Evolutionary conservation across 30 jellyfish, hydroid and myxozoan species (phyloP), one percentile per base, ranked within the genome.

Genomic region (Nemopilema nomurai): DNA sequence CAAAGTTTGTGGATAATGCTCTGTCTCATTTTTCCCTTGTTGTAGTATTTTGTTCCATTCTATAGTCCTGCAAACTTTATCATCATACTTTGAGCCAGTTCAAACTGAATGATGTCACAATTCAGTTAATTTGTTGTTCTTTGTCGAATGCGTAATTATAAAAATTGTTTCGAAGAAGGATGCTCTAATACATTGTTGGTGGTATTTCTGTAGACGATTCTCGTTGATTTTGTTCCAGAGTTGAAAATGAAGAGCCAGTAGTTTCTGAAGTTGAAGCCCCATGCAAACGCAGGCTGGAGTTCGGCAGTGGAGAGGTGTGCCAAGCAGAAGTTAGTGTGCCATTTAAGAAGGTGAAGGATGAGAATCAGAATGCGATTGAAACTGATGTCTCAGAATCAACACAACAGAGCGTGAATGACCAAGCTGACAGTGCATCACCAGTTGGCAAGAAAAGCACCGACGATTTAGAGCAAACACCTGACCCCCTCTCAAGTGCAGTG

Each of bases 281-380:
- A 22, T 81, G 90, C 78, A 81, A 81, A 28, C 76, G 90, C 24
- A 68, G 71, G 51, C 50, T 81, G 28, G 53, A 81, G 4, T 81
- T 81, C 52, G n/a, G 17, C 67, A 74, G 26, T 49, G 19, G 4
- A 4, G 67, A 0, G 26, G 0, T 67, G 13, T 22, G n/a, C 26
- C 41, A 49, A 23, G 23, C 50, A 23, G 52, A 53, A 28, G 77
- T 17, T 1, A 49, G 24, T 27, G 76, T 24, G 50, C 33, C 8
- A 13, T 25, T 31, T 73, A 73, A 0, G 83, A 73, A 41, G 22
- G 9, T 8, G 66, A 73, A 52, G 23, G 69, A 22, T 22, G 50
- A 25, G 8, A 64, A 29, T 22, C 49, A 32, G 1, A 29, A 62
- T 1, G 28, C 28, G 9, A 7, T 78, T 6, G 88, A 8, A 1